Conservation (phyloP, 2,113 vertebrate species). For the Paraplagusia blochii region DNA sequence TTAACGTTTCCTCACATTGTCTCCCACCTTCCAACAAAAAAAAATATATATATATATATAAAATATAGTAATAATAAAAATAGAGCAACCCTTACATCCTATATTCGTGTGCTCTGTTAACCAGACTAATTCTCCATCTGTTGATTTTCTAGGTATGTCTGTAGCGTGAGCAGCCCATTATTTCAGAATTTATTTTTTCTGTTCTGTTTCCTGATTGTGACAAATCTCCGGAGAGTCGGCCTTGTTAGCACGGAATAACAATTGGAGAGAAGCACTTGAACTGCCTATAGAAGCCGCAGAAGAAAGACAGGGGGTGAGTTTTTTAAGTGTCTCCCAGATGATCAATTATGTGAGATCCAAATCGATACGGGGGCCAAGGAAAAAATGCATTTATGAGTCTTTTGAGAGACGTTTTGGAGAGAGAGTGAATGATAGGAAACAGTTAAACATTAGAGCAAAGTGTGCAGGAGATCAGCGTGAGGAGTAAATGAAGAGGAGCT, state of each 20-base stretch:
- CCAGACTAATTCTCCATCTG: background rate
- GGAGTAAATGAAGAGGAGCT: constrained; percentile 2
- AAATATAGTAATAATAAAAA: no score
- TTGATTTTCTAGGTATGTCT: constrained; percentile 8
- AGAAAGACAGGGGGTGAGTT: constrained; percentile 26
- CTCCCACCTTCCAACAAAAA: no score
- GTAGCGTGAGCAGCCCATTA: constrained; percentile 5
- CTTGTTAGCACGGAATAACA: constrained; percentile 38
- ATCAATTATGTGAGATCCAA: constrained; percentile 52
- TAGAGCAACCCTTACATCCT: no score
- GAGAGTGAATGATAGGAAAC: constrained; percentile 16
- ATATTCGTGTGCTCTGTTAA: background rate
- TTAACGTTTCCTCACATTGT: no score
- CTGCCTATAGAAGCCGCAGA: constrained; percentile 30
- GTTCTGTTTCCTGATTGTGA: constrained; percentile 5
- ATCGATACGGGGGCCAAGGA: constrained; percentile 43
- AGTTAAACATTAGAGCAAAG: constrained; percentile 17
- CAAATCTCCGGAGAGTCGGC: constrained; percentile 18
- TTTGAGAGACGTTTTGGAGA: constrained; percentile 31
- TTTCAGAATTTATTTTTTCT: constrained; percentile 17
- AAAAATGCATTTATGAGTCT: constrained; percentile 42
- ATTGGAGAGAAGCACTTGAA: constrained; percentile 9
- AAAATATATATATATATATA: no score
- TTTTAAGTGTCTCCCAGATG: constrained; percentile 49
- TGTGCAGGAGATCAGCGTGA: background rate